phyloP scores from a whole-genome alignment of 2,113 vertebrate species.

The Garra rufa region DNA sequence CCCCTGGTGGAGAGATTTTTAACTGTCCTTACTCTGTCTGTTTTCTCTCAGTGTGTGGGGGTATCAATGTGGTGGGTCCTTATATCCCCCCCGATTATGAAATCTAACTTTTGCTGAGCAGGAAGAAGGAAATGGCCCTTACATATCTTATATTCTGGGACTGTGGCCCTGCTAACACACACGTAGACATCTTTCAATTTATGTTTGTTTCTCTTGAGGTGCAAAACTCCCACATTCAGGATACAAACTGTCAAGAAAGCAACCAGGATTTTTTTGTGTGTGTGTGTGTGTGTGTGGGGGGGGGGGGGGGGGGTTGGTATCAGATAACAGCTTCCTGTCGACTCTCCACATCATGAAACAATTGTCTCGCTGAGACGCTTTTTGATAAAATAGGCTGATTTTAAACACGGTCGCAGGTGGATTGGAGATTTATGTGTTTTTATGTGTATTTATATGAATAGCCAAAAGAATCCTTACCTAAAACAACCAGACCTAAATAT shows the following conservation, averaged over 20 bases:
- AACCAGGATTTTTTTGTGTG: slow-evolving; percentile 34
- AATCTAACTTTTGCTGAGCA: slow-evolving; percentile 48
- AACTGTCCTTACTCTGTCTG: slow-evolving; percentile 49
- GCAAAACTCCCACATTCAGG: slow-evolving; percentile 6
- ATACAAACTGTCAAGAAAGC: slow-evolving; percentile 5
- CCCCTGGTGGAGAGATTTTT: slow-evolving; percentile 39
- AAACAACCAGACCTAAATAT: slow-evolving; percentile 19
- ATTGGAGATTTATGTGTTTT: slow-evolving; percentile 36
- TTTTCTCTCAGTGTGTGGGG: slow-evolving; percentile 42
- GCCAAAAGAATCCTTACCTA: neutral
- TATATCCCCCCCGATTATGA: slow-evolving; percentile 46
- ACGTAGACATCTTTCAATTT: slow-evolving; percentile 52
- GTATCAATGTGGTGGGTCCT: slow-evolving; percentile 56
- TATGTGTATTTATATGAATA: neutral
- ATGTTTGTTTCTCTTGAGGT: slow-evolving; percentile 65
- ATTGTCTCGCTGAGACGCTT: neutral
- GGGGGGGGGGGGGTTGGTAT: neutral
- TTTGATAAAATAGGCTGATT: slow-evolving; percentile 26
- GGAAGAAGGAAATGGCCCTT: slow-evolving; percentile 40
- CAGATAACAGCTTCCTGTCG: slow-evolving; percentile 47
- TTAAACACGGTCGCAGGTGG: slow-evolving; percentile 11
- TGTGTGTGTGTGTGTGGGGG: too few species aligned
- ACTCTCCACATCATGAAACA: slow-evolving; percentile 42
- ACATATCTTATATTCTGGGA: slow-evolving; percentile 33
- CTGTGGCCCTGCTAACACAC: slow-evolving; percentile 63